A percentile compares a stretch with the other conserved stretches of the same genome.
phyloP scores from a whole-genome alignment of 1,140 invertebrate species.

The Coelopa frigida region DNA sequence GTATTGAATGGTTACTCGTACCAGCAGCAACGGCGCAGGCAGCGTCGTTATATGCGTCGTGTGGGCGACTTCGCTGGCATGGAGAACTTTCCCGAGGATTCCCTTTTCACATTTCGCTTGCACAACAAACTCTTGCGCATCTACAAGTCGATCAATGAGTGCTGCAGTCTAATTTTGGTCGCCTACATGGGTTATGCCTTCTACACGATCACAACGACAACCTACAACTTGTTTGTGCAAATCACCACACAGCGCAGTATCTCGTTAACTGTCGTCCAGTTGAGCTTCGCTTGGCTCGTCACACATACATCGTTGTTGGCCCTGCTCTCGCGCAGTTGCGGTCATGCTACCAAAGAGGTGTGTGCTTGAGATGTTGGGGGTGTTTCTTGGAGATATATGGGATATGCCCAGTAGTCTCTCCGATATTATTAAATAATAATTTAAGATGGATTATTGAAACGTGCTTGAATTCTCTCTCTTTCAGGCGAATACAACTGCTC shows the following conservation, averaged over 20 bases:
- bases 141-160: conserved; percentile 36
- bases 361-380: neutral
- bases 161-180: conserved; percentile 37
- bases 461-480: conserved; percentile 8
- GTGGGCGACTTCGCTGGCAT: conserved; percentile 11
- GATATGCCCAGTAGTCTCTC: too few relatives aligned
- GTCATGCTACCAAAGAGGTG: conserved; percentile 33
- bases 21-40: conserved; percentile 17
- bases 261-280: conserved; percentile 30
- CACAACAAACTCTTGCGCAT: conserved; percentile 38
- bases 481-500: conserved; percentile 35
- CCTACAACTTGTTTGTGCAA: conserved; percentile 40
- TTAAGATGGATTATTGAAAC: neutral
- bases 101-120: conserved; percentile 36
- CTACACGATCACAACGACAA: conserved; percentile 41
- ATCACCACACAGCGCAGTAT: conserved; percentile 30
- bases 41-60: conserved; percentile 1
- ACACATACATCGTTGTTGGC: conserved; percentile 29
- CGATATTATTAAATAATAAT: neutral
- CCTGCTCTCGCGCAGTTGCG: conserved; percentile 29
- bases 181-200: conserved; percentile 40
- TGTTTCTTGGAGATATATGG: neutral
- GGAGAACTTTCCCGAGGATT: conserved; percentile 34
- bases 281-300: conserved; percentile 31
- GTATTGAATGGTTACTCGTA: conserved; percentile 32